A percentile compares a stretch with the other conserved stretches of the same genome.
phyloP scores from a whole-genome alignment of 2,797 vertebrate genomes.

The Rhynchonycteris naso region DNA sequence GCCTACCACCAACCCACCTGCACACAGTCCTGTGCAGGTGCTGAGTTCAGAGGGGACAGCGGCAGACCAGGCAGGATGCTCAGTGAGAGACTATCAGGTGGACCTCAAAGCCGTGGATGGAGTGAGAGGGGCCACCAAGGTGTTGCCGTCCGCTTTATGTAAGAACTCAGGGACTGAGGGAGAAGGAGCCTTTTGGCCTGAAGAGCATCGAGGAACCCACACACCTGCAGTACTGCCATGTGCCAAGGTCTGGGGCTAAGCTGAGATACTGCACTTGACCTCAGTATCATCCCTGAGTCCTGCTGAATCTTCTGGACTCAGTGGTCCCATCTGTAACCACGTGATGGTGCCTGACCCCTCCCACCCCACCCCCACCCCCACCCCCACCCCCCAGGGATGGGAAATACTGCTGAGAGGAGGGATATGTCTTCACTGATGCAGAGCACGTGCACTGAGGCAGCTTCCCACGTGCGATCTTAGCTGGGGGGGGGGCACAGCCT shows the following conservation, averaged over 20 bases:
- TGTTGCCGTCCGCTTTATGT: accelerated
- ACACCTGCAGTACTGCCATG: accelerated
- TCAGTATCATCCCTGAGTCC: neutral
- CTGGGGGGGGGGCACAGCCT: neutral
- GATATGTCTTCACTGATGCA: accelerated
- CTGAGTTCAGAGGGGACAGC: neutral
- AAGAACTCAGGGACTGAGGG: neutral
- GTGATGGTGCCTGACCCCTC: neutral
- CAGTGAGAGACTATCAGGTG: neutral
- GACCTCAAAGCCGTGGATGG: no score
- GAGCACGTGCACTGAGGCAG: neutral
- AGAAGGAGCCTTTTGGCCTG: neutral
- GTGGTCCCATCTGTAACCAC: neutral
- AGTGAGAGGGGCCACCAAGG: neutral
- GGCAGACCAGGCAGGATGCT: neutral
- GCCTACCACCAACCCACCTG: neutral
- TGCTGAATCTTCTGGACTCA: neutral
- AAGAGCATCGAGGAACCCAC: neutral
- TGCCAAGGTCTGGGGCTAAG: neutral
- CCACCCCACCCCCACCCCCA: no score
- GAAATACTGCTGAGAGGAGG: neutral
- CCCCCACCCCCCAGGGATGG: no score
- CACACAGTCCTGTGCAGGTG: neutral
- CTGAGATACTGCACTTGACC: accelerated
- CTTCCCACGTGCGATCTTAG: neutral